Conservation (phyloP, 2,888 invertebrate genomes). For the Sepiola atlantica region DNA sequence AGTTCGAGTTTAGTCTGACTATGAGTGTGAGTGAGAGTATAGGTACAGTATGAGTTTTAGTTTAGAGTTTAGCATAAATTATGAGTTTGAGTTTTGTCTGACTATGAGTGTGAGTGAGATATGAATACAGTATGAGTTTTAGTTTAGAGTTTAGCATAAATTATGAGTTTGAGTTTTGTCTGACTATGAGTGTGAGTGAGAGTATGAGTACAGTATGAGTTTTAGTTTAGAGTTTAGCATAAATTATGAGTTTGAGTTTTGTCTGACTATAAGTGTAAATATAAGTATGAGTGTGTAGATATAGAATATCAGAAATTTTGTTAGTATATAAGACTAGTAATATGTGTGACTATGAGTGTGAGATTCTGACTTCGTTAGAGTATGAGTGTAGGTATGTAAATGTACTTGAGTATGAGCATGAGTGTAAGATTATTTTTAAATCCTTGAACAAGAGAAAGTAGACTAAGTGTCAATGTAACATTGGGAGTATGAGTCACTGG, state of each 20-base stretch:
- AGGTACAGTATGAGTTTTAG: neutral
- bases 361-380: neutral
- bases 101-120: neutral
- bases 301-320: no score
- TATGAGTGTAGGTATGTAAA: neutral
- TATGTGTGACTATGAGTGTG: no score
- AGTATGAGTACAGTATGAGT: neutral
- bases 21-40: neutral
- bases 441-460: no score
- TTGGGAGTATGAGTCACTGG: no score
- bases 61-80: neutral
- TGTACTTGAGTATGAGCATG: neutral
- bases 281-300: no score
- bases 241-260: neutral
- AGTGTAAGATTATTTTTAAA: no score
- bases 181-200: neutral
- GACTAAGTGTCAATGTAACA: no score
- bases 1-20: neutral
- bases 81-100: neutral
- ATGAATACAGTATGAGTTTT: neutral
- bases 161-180: neutral
- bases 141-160: neutral
- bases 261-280: no score
- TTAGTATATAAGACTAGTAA: no score
- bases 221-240: neutral